Evolutionary conservation across 2,888 invertebrate genomes (phyloP), one percentile per base, ranked within the genome.

Genomic region (Eumacrocentrus americanus): DNA sequence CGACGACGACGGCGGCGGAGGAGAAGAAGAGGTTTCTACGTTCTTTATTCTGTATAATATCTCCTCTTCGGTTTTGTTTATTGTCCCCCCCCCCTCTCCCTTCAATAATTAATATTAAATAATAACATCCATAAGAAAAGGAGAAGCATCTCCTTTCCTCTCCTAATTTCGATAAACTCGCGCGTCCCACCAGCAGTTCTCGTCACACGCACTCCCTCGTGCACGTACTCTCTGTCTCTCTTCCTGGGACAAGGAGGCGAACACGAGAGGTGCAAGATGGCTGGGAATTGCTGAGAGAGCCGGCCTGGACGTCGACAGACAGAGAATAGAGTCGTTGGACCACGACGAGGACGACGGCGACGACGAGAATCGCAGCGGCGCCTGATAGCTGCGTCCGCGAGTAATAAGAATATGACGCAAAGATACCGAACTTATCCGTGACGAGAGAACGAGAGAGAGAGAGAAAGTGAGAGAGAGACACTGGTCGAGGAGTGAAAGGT

Each of bases 401-500:
- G 23, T 25, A 46, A 37, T 12, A 46, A 25, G 37, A 58, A 52
- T 47, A 56, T 56, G 56, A 56, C 56, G 47, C 48, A 48, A 48
- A 37, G n/a, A 56, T 56, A 56, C 25, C 38, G 48, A 42, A 35
- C 48, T 47, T 47, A 56, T 46, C 46, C 46, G 46, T 46, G 25
- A 46, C 9, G 14, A 16, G n/a, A n/a, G n/a, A n/a, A n/a, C n/a
- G n/a, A n/a, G n/a, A n/a, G n/a, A n/a, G n/a, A n/a, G n/a, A n/a
- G n/a, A n/a, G n/a, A 48, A 14, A 48, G 48, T 42, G 16, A n/a
- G 34, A 54, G 37, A 42, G 54, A 44, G 54, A 29, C 42, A 56
- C 52, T 58, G 52, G 52, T 25, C 46, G 46, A 25, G 51, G 58
- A 52, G 58, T 58, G 58, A 58, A 58, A 58, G 58, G 58, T 58